Conservation (phyloP, 2,888 invertebrate genomes). For the Eurytoma californica region DNA sequence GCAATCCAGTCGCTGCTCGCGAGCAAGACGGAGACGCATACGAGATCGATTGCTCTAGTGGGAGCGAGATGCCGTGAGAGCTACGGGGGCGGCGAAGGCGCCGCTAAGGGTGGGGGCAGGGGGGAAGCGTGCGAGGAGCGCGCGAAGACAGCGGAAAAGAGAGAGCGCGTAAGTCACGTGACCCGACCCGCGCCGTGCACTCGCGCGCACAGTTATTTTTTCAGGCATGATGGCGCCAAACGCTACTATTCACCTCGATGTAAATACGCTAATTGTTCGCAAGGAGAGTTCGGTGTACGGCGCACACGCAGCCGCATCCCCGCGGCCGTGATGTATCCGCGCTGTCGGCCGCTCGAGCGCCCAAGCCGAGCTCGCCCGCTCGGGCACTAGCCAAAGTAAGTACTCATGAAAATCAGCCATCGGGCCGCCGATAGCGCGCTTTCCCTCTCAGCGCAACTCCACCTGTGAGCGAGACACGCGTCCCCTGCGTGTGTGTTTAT, state of each 20-base stretch:
- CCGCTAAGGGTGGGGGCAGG: neutral
- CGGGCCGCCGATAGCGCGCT: neutral
- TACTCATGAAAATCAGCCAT: conserved; percentile 38
- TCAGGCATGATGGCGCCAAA: conserved; percentile 79
- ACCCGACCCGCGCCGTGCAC: conserved; percentile 62
- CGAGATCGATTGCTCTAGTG: conserved; percentile 34
- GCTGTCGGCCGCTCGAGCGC: conserved; percentile 41
- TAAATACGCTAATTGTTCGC: conserved; percentile 70
- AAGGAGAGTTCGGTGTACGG: conserved; percentile 61
- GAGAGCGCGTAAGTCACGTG: conserved; percentile 73
- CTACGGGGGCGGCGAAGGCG: conserved; percentile 6
- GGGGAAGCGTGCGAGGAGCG: neutral
- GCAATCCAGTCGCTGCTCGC: neutral
- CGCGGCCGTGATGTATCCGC: conserved; percentile 42
- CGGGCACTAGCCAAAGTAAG: conserved; percentile 45
- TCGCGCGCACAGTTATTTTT: conserved; percentile 71
- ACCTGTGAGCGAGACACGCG: conserved; percentile 24
- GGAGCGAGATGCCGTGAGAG: conserved; percentile 18
- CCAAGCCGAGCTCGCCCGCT: conserved; percentile 40
- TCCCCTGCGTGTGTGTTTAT: conserved; percentile 3
- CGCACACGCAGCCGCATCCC: conserved; percentile 46
- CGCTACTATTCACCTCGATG: conserved; percentile 75
- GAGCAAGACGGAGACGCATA: conserved; percentile 17
- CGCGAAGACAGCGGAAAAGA: conserved; percentile 4
- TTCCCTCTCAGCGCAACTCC: conserved; percentile 11